Conservation (phyloP, 2,888 invertebrate genomes). For the Brachylomia viminalis region DNA sequence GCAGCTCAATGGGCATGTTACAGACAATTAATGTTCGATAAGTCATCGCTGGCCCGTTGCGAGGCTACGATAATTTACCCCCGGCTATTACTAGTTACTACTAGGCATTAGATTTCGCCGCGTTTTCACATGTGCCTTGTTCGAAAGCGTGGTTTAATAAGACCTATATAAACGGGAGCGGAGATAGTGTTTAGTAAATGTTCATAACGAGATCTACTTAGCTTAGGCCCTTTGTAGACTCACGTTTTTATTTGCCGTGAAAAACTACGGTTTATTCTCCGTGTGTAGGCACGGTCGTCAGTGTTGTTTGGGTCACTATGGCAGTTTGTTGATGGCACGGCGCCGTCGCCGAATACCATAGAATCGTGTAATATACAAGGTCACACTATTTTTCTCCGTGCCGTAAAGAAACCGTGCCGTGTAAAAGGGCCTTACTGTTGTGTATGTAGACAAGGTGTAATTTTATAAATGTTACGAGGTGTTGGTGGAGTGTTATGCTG, state of each 20-base stretch:
- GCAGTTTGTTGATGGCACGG: background rate
- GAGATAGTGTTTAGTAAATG: conserved; percentile 52
- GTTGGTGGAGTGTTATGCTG: conserved; percentile 1
- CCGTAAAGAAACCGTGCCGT: background rate
- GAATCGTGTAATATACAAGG: background rate
- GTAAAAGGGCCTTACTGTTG: conserved; percentile 17
- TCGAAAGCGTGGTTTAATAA: conserved; percentile 67
- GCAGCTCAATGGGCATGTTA: conserved; percentile 73
- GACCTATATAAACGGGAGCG: conserved; percentile 64
- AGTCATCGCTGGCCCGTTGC: conserved; percentile 72
- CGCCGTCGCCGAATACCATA: background rate
- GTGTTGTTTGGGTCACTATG: background rate
- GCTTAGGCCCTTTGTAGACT: background rate
- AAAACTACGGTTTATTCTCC: background rate
- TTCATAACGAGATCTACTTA: conserved; percentile 42
- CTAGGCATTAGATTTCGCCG: conserved; percentile 56
- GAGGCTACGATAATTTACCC: conserved; percentile 73
- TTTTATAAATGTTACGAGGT: conserved; percentile 48
- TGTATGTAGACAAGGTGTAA: conserved; percentile 45
- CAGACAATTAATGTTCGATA: conserved; percentile 80
- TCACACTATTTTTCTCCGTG: background rate
- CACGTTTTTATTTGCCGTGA: background rate
- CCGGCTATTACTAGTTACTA: conserved; percentile 59
- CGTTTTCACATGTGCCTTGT: conserved; percentile 69
- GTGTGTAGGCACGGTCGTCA: background rate